Base-by-base conservation (phyloP, 1,140 invertebrate species). In the Panagrolaimus sp. region DNA sequence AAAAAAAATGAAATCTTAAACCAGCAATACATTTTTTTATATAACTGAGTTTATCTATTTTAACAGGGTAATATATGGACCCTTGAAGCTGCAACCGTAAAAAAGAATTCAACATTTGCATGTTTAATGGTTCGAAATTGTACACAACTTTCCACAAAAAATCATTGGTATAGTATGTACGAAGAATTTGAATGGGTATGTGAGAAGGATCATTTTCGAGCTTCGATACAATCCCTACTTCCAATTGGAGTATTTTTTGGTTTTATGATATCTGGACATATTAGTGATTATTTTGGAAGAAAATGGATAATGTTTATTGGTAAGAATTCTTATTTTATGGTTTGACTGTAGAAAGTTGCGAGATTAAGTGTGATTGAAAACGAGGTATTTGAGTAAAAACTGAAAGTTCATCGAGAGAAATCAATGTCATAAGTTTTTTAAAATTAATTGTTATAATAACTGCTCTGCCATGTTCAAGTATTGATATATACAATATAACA, bases 121-220 rank as follows among this genome's bases (percentile, higher is more conserved):
- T 74, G 72, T 31, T n/a, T 23, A 16, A 13, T 74, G 61, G 47
- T 74, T 13, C 31, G 43, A 46, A 48, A 45, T 38, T 74, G 72
- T 45, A 9, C 46, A 8, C 73, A 74, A 57, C 16, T 74, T 9
- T 5, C 51, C 11, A 74, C 67, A 9, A 43, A 65, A 13, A 70
- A 69, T 23, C 44, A 44, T 14, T 74, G 72, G 72, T 31, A 51
- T 23, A 62, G 47, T 27, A 74, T 74, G 57, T 74, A 75, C 61
- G 68, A 74, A 44, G 72, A 74, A 46, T 74, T 74, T 31, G 16
- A 74, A 47, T 74, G 72, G 72, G 73, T 74, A 9, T 74, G 72
- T 42, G 68, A 70, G 16, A 69, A 74, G 3, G 65, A 73, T 27
- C 65, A 71, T 31, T 61, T 74, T 14, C 16, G 62, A 66, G 65